Percentiles rank a stretch among this genome's conserved stretches.
phyloP scores from a whole-genome alignment of 1,140 invertebrate species.

The Scylla paramamosain region DNA sequence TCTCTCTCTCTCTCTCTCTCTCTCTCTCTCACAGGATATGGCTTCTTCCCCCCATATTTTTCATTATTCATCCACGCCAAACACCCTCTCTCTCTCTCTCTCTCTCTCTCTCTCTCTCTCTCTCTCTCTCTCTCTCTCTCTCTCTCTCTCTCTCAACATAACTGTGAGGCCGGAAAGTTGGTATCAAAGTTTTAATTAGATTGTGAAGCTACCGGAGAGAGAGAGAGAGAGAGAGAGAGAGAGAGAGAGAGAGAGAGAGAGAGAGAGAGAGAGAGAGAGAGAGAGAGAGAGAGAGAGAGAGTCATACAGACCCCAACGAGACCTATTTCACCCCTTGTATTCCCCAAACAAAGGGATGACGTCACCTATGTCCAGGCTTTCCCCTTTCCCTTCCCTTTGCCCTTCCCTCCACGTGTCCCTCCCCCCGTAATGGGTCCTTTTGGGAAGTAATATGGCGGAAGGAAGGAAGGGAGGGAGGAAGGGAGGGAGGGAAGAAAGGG shows the following conservation, averaged over 20 bases:
- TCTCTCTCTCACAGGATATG: too few relatives aligned
- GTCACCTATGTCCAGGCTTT: background rate
- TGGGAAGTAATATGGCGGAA: slow-evolving; percentile 1
- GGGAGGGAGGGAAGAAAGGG: background rate
- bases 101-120: slow-evolving; percentile 12
- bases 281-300: slow-evolving; percentile 45
- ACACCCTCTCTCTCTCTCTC: background rate
- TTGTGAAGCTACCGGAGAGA: slow-evolving; percentile 5
- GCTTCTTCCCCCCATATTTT: background rate
- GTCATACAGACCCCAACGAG: too few relatives aligned
- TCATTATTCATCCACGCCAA: background rate
- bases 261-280: slow-evolving; percentile 9
- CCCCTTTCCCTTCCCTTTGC: background rate
- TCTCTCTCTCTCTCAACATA: slow-evolving; percentile 22
- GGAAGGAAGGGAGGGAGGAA: background rate
- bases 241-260: slow-evolving; percentile 31
- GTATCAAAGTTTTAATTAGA: slow-evolving; percentile 24
- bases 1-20: too few relatives aligned
- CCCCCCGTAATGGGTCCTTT: background rate
- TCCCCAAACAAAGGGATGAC: slow-evolving; percentile 11
- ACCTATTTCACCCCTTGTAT: slow-evolving; percentile 2
- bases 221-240: slow-evolving; percentile 18
- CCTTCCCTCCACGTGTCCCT: background rate
- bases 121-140: slow-evolving; percentile 20
- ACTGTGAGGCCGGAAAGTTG: slow-evolving; percentile 11